Evolutionary conservation across 2,113 vertebrate species (phyloP), one percentile per base, ranked within the genome.

Genomic region (Psettodes erumei): DNA sequence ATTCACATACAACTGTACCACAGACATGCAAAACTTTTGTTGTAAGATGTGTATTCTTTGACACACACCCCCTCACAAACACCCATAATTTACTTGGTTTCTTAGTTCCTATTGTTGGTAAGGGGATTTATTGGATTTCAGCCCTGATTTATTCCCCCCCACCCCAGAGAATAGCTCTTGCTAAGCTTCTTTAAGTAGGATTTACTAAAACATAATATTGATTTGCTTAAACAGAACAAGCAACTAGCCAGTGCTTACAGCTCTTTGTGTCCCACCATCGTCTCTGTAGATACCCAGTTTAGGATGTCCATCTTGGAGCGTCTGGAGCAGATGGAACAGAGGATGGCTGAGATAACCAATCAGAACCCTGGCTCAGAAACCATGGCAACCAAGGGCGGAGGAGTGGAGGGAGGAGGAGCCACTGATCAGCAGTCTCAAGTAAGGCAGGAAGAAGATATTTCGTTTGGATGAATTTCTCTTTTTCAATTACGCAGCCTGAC

Each of bases 251-350:
- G 23, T 54, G 56, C 47, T 68, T 42, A 65, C 38, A 60, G 35
- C 53, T 35, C 40, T 43, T 7, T 43, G 5, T 82, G 25, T 89
- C 5, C 56, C 62, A 71, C 63, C 51, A 88, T 72, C 58, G n/a
- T 75, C 63, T 38, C 74, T 81, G 68, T 75, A 99, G 98, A 99
- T 90, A 98, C 98, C 92, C 98, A 99, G 87, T 99, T 99, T 95
- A 97, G 97, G 92, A 99, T 99, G 97, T 99, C 97, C 74, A 99
- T 99, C 94, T 90, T 99, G 90, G 98, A 99, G 86, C 95, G 98
- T 15, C 94, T 99, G 83, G 98, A 99, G 94, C 97, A 99, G 90
- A 99, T 99, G 97, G 98, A 99, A 85, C 94, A 96, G 93, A 94
- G 98, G 90, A 98, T 99, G 98, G 96, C 97, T 1, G 98, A 99